These are phyloP conservation scores for Thryonomys swinderianus DNA, from an alignment of 2,113 vertebrate genomes.

Conservation along the genomic window DNA sequence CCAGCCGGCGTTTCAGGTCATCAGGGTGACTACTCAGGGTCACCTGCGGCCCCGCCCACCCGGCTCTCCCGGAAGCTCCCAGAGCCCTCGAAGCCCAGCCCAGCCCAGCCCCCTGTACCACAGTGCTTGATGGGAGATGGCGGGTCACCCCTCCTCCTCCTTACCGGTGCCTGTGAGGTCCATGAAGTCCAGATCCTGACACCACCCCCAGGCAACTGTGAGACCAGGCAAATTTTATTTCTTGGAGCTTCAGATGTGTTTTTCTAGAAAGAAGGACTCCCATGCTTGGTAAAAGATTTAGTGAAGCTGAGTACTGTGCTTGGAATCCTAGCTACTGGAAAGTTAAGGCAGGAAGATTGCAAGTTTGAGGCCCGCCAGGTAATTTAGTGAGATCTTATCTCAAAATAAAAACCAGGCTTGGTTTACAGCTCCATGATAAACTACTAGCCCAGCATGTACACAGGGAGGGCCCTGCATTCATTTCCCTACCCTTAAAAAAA, in stretches of 20 bases:
- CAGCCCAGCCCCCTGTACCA: no score
- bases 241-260: no score
- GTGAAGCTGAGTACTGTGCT: neutral
- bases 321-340: no score
- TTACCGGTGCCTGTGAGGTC: neutral
- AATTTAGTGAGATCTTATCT: no score
- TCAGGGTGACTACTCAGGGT: neutral
- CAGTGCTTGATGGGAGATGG: neutral
- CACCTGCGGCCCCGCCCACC: neutral
- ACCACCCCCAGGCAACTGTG: neutral
- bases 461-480: no score
- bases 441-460: no score
- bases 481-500: no score
- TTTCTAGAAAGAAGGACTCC: neutral
- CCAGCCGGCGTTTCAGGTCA: neutral
- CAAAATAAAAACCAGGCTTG: no score
- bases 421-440: no score
- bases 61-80: neutral
- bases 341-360: no score
- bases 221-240: no score
- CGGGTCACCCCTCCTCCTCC: neutral
- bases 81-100: neutral
- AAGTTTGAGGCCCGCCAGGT: no score
- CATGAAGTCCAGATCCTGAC: neutral
- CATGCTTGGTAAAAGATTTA: neutral